Conservation (phyloP, 2,888 invertebrate species). For the Meghimatium bilineatum region DNA sequence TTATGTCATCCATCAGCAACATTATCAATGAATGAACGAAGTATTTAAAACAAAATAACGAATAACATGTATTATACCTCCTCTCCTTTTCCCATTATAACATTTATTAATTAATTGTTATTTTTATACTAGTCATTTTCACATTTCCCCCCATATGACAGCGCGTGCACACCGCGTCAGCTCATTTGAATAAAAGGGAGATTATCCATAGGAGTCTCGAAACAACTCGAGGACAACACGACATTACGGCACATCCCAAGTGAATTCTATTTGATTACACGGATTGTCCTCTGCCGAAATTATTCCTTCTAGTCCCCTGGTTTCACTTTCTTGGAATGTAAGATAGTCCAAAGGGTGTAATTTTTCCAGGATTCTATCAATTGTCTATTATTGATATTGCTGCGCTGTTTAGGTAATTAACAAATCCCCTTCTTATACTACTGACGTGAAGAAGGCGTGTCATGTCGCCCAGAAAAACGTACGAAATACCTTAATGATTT, state of each 20-base stretch:
- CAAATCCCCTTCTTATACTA: not conserved
- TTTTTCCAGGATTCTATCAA: not conserved
- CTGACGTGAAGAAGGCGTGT: too few relatives aligned
- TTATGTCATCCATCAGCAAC: too few relatives aligned
- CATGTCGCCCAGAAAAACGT: too few relatives aligned
- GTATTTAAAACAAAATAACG: too few relatives aligned
- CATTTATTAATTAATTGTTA: conserved; percentile 1
- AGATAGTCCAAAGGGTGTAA: conserved; percentile 11
- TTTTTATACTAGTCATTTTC: not conserved
- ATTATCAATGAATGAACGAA: too few relatives aligned
- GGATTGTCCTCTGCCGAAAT: conserved; percentile 5
- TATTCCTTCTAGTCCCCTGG: conserved; percentile 5
- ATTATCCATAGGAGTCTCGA: not conserved
- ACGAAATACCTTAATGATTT: too few relatives aligned
- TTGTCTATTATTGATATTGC: conserved; percentile 28
- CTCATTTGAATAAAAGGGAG: conserved; percentile 29
- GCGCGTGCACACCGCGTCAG: conserved; percentile 17
- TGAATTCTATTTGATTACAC: conserved; percentile 10
- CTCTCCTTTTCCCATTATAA: too few relatives aligned
- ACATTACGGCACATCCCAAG: conserved; percentile 14
- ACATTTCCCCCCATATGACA: not conserved
- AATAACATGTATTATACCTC: too few relatives aligned
- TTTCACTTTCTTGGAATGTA: conserved; percentile 15
- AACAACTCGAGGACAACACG: conserved; percentile 9
- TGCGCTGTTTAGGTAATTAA: conserved; percentile 24